These are phyloP conservation scores for Camptogramma bilineatum DNA, from an alignment of 2,888 invertebrate genomes.

Conservation along the genomic window DNA sequence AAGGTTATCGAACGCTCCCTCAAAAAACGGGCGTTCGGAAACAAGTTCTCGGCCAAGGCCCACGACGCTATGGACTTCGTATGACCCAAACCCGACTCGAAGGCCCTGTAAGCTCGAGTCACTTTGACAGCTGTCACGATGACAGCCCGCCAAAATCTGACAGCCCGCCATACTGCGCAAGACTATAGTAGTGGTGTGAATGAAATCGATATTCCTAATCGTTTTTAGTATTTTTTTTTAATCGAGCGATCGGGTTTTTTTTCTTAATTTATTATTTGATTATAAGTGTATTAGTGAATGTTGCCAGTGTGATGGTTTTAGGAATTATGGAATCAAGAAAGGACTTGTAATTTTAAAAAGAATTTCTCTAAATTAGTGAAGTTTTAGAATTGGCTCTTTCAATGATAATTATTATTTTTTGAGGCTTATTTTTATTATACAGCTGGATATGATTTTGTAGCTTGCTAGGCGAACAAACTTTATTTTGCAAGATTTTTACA, in stretches of 20 bases:
- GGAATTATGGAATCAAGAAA: slow-evolving; percentile 19
- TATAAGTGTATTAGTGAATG: slow-evolving; percentile 33
- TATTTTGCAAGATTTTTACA: slow-evolving; percentile 23
- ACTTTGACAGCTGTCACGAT: slow-evolving; percentile 43
- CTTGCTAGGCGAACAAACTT: slow-evolving; percentile 21
- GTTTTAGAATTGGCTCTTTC: slow-evolving; percentile 1
- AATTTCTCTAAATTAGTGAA: slow-evolving; percentile 9
- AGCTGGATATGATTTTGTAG: slow-evolving; percentile 17
- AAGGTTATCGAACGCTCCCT: slow-evolving; percentile 93
- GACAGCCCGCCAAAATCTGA: slow-evolving; percentile 35
- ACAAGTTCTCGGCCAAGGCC: slow-evolving; percentile 73
- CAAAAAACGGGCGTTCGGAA: slow-evolving; percentile 81
- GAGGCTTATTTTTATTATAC: slow-evolving; percentile 11
- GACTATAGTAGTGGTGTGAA: slow-evolving; percentile 37
- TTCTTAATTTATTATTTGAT: slow-evolving; percentile 30
- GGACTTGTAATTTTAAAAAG: slow-evolving; percentile 24
- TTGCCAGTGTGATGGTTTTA: slow-evolving; percentile 12
- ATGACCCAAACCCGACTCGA: slow-evolving; percentile 87
- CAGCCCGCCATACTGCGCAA: slow-evolving; percentile 37
- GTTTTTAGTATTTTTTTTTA: slow-evolving; percentile 47
- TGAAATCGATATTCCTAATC: slow-evolving; percentile 62
- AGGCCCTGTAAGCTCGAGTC: slow-evolving; percentile 69
- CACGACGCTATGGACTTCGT: slow-evolving; percentile 88
- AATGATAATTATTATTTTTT: slow-evolving; percentile 16
- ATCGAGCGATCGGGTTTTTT: slow-evolving; percentile 31